These are phyloP conservation scores for Drosophila koepferae DNA, from an alignment of 2,888 invertebrate genomes.

Conservation along the genomic window DNA sequence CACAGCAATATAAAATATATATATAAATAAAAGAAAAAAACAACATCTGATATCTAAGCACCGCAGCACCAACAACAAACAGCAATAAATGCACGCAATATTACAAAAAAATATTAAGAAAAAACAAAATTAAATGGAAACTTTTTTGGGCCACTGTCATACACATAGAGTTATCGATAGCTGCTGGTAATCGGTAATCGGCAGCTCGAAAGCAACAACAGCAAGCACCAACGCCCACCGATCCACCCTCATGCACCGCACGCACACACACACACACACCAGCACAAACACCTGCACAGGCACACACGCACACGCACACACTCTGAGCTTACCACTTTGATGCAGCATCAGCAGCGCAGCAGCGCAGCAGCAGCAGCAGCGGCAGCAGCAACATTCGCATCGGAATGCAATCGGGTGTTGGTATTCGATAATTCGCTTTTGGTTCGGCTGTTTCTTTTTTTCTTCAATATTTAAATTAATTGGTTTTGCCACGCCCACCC, in stretches of 20 bases:
- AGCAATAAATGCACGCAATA: slow-evolving; percentile 59
- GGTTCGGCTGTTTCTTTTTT: slow-evolving; percentile 42
- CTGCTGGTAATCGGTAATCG: slow-evolving; percentile 24
- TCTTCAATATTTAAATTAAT: slow-evolving; percentile 22
- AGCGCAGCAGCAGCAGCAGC: slow-evolving; percentile 17
- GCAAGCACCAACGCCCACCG: slow-evolving; percentile 31
- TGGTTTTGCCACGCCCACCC: slow-evolving; percentile 65
- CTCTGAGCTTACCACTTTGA: slow-evolving; percentile 23
- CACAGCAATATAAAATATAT: slow-evolving; percentile 76
- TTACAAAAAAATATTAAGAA: slow-evolving; percentile 52
- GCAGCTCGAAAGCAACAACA: slow-evolving; percentile 33
- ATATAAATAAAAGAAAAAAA: slow-evolving; percentile 39
- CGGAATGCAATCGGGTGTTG: slow-evolving; percentile 68
- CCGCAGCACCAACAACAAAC: slow-evolving; percentile 70
- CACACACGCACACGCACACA: not conserved
- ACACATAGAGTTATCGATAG: slow-evolving; percentile 48
- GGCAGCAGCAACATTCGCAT: slow-evolving; percentile 36
- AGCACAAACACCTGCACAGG: slow-evolving; percentile 2
- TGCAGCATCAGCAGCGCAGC: slow-evolving; percentile 43
- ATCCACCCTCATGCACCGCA: slow-evolving; percentile 54
- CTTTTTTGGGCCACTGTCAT: slow-evolving; percentile 33
- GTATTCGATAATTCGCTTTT: slow-evolving; percentile 59
- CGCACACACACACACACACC: slow-evolving; percentile 8
- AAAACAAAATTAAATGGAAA: slow-evolving; percentile 14
- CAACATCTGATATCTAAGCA: slow-evolving; percentile 63